These are phyloP conservation scores for Jordanella pulchra DNA, from an alignment of 2,797 vertebrate species.

Conservation along the genomic window DNA sequence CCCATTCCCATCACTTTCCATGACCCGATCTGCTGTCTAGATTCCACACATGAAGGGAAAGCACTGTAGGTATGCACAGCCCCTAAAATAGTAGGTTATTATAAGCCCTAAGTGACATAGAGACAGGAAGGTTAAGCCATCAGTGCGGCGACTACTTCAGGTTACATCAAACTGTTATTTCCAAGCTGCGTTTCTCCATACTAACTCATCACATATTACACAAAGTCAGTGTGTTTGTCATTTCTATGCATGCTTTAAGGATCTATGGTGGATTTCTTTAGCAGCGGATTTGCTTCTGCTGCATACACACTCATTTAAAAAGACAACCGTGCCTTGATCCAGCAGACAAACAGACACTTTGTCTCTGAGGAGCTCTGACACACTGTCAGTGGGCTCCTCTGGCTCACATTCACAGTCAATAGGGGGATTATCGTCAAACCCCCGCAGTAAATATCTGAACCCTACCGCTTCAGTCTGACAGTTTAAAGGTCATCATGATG, in stretches of 20 bases:
- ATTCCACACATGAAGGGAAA: background rate
- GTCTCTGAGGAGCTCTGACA: slow-evolving; percentile 52
- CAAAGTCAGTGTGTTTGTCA: background rate
- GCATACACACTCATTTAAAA: slow-evolving; percentile 22
- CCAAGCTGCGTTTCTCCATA: background rate
- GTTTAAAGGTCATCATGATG: slow-evolving; percentile 43
- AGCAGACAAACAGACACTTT: slow-evolving; percentile 59
- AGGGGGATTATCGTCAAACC: slow-evolving; percentile 50
- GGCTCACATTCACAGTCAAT: slow-evolving; percentile 53
- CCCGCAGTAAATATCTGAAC: slow-evolving; percentile 50
- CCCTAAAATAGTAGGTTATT: background rate
- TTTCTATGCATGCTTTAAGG: slow-evolving; percentile 26
- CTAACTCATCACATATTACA: background rate
- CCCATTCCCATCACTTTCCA: background rate
- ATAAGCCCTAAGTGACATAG: background rate
- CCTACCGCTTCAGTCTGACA: slow-evolving; percentile 33
- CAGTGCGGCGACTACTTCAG: background rate
- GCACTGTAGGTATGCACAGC: background rate
- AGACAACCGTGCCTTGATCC: slow-evolving; percentile 37
- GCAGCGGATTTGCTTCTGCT: slow-evolving; percentile 26
- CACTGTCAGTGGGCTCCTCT: slow-evolving; percentile 38
- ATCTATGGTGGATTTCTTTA: slow-evolving; percentile 26
- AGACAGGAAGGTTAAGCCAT: background rate
- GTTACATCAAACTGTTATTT: slow-evolving; percentile 1
- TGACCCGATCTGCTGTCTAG: slow-evolving; percentile 18